Evolutionary conservation across 2,797 vertebrate genomes (phyloP).

Genomic region (Bradypus variegatus): DNA sequence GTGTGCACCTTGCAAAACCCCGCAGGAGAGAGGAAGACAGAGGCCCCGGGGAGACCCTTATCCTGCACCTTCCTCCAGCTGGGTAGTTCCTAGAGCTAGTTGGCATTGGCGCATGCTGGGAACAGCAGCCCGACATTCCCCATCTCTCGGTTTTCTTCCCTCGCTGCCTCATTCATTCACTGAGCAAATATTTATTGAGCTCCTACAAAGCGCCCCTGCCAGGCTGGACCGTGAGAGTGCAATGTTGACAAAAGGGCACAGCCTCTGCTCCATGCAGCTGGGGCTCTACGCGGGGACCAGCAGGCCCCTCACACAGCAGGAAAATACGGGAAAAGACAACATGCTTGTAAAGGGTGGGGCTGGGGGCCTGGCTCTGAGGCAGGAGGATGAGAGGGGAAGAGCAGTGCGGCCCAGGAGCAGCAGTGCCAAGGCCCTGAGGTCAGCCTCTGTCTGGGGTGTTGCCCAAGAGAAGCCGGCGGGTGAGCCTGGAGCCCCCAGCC

Average conservation of each 20-base stretch:
- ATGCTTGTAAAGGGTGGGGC: fast-evolving
- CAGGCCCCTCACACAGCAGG: no score
- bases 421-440: neutral
- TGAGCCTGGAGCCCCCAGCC: neutral
- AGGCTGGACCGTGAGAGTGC: neutral
- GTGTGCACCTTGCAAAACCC: neutral
- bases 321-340: neutral
- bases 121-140: neutral
- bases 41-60: neutral
- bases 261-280: no score
- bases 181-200: neutral
- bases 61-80: fast-evolving
- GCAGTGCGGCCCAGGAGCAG: neutral
- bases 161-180: no score
- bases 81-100: fast-evolving
- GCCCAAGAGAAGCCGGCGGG: neutral
- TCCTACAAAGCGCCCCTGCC: neutral
- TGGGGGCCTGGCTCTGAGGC: neutral
- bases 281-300: no score
- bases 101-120: fast-evolving
- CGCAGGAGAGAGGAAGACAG: neutral
- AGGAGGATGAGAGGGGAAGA: neutral
- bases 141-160: neutral
- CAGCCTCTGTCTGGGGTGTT: neutral
- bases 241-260: neutral